A percentile compares a stretch with the other conserved stretches of the same genome.
phyloP scores from a whole-genome alignment of 1,140 invertebrate genomes.

The Brachionus manjavacas region DNA sequence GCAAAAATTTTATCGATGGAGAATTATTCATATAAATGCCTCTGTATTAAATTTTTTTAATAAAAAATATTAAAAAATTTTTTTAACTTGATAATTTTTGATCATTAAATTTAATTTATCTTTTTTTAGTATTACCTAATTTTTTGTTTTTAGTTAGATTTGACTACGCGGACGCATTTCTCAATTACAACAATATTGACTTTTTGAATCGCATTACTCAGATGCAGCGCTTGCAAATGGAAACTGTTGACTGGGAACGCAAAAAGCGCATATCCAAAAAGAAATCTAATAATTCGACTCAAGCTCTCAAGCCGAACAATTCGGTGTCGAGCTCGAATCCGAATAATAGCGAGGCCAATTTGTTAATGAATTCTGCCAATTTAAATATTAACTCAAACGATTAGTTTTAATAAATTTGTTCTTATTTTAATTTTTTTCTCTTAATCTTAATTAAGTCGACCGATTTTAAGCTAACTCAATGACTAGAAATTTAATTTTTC shows the following conservation, averaged over 20 bases:
- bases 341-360: not conserved
- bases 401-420: not conserved
- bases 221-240: slow-evolving; percentile 38
- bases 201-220: slow-evolving; percentile 35
- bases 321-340: not conserved
- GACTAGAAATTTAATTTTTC: not conserved
- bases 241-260: slow-evolving; percentile 34
- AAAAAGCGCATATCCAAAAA: slow-evolving; percentile 21
- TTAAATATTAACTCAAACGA: not conserved
- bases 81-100: too few species aligned
- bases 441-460: not conserved
- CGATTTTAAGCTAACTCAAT: not conserved
- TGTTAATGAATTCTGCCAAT: not conserved
- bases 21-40: too few species aligned
- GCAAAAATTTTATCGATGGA: too few species aligned
- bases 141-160: slow-evolving; percentile 21
- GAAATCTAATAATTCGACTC: not conserved
- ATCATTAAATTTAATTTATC: too few species aligned
- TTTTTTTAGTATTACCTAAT: not conserved
- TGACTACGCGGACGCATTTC: slow-evolving; percentile 24
- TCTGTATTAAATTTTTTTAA: too few species aligned
- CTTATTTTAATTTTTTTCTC: not conserved
- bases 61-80: too few species aligned
- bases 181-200: slow-evolving; percentile 30
- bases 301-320: not conserved